Evolutionary conservation across 2,797 vertebrate species (phyloP), one percentile per base, ranked within the genome.

Genomic region (Echeneis naucrates): DNA sequence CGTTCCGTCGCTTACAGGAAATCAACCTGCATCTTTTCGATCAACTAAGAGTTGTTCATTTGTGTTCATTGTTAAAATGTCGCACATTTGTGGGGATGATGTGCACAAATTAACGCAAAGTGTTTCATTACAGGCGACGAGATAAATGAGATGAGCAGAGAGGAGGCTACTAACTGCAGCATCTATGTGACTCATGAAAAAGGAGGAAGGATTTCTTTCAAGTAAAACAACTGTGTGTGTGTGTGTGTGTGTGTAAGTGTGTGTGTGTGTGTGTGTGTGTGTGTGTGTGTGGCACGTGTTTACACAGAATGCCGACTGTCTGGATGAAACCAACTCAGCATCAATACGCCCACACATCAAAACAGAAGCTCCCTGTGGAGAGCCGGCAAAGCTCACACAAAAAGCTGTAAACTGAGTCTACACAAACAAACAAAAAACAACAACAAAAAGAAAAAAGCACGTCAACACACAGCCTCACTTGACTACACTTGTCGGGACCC

Each of bases 341-440:
- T 78, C 82, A 50, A 26, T 44, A 51, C 80, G 42, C 53, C 52
- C 77, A 81, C 77, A 86, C 81, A 84, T 86, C 66, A 84, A 83
- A 89, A 68, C 67, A 51, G 13, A 70, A 57, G n/a, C 35, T 59
- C 57, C 58, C 79, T 76, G 35, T 27, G 3, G 81, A 84, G 73
- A 81, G 21, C 52, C 72, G 19, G 32, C 59, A 58, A 21, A 47
- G 8, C 60, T 21, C 67, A 14, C 57, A 57, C 61, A 71, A 73
- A 54, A n/a, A 57, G 45, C 1, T 21, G 54, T 13, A 12, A 12
- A 64, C 24, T 42, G 50, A 37, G 8, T 27, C 26, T 50, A n/a
- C 48, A 60, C 55, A 67, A 62, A 68, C 63, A 78, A 40, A 50
- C 55, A 68, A 5, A 62, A n/a, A n/a, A n/a, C n/a, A n/a, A n/a